Conservation (phyloP, 2,113 vertebrate genomes). For the Marcusenius ussheri region DNA sequence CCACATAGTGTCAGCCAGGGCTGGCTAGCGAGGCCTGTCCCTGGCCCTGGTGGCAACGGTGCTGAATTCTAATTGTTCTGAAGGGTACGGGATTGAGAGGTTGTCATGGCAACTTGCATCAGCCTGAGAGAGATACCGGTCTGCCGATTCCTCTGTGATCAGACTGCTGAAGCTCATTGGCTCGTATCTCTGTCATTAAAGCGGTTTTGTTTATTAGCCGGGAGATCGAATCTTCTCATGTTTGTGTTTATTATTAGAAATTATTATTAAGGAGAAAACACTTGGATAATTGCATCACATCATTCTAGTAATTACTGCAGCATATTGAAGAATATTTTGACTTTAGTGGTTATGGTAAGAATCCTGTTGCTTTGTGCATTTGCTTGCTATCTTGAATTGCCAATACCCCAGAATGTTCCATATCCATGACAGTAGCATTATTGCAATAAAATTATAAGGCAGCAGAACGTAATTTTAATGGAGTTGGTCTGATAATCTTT, state of each 20-base stretch:
- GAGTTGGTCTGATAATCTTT: neutral
- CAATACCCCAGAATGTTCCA: neutral
- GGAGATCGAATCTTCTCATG: neutral
- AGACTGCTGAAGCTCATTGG: neutral
- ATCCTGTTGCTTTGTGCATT: neutral
- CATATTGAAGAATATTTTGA: neutral
- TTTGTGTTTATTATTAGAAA: conserved; percentile 2
- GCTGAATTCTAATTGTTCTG: conserved; percentile 68
- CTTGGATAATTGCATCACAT: neutral
- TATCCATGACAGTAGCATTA: neutral
- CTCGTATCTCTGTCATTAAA: neutral
- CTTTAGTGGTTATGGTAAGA: neutral
- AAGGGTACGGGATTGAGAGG: conserved; percentile 54
- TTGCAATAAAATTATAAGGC: neutral
- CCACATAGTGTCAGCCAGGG: neutral
- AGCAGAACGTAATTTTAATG: neutral
- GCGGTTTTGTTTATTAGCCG: neutral
- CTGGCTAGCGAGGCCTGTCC: neutral
- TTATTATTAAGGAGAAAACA: neutral
- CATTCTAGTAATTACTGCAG: neutral
- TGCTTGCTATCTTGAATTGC: neutral
- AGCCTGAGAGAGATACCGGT: conserved; percentile 28
- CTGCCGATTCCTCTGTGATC: conserved; percentile 29
- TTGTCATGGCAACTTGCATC: conserved; percentile 59
- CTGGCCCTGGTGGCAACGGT: conserved; percentile 32